Evolutionary conservation across 2,888 invertebrate species (phyloP).

Genomic region (Tenthredo scrophulariae): DNA sequence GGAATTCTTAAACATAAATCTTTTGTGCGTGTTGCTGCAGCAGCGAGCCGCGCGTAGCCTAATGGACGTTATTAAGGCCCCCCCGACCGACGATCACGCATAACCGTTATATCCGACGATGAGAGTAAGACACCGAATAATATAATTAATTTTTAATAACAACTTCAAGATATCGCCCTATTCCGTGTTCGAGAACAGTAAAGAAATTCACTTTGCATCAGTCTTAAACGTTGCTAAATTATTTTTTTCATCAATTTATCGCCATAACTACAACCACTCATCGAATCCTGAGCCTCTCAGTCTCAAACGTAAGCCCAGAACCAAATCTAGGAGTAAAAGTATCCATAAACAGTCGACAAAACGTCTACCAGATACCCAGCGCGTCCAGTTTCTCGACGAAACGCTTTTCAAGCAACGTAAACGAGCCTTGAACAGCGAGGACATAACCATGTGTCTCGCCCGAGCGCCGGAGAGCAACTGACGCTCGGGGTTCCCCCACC

Average conservation of each 20-base stretch:
- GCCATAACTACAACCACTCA: not conserved
- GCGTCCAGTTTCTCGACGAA: not conserved
- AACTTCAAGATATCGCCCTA: slow-evolving; percentile 1
- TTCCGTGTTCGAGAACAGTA: not conserved
- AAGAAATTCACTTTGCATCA: not conserved
- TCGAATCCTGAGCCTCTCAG: not conserved
- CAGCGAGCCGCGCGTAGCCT: slow-evolving; percentile 55
- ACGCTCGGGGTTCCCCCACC: slow-evolving; percentile 15
- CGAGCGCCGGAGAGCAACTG: not conserved
- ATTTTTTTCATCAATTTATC: not conserved
- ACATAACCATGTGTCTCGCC: slow-evolving; percentile 25
- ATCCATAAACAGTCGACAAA: not conserved
- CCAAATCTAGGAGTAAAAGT: not conserved
- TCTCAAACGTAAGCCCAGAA: not conserved
- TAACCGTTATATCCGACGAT: slow-evolving; percentile 28
- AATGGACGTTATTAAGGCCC: slow-evolving; percentile 40
- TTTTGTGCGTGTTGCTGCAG: slow-evolving; percentile 44
- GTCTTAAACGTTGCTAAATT: not conserved
- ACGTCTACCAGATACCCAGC: not conserved
- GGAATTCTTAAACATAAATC: slow-evolving; percentile 47
- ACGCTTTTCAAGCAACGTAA: not conserved
- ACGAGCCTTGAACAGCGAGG: not conserved
- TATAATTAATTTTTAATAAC: slow-evolving; percentile 43
- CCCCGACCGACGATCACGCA: slow-evolving; percentile 5
- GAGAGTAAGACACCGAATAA: slow-evolving; percentile 17